Conservation (phyloP, 35 echinoderm and acorn worm species). For the Apostichopus californicus region DNA sequence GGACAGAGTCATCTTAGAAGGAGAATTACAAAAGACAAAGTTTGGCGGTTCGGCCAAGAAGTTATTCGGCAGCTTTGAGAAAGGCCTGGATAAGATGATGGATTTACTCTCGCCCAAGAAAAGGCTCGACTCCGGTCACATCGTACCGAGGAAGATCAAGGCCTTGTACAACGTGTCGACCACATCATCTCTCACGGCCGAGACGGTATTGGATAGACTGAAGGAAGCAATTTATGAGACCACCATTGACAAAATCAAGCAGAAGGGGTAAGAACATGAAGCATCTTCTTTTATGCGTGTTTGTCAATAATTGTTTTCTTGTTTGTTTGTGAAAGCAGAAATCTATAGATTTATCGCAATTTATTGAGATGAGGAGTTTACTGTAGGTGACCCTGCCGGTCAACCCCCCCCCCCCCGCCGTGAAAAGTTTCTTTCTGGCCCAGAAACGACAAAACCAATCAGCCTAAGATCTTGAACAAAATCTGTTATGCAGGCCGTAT, state of each 20-base stretch:
- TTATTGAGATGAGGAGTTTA: too few species aligned
- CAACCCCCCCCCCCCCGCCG: too few species aligned
- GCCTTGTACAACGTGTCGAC: conserved; percentile 96
- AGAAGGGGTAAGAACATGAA: conserved; percentile 80
- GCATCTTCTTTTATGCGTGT: background rate
- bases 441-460: too few species aligned
- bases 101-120: conserved; percentile 85
- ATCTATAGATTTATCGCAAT: too few species aligned
- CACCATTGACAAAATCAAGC: conserved; percentile 75
- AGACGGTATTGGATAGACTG: conserved; percentile 75
- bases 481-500: too few species aligned
- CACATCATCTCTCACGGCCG: conserved; percentile 84
- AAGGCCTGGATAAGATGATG: conserved; percentile 92
- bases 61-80: conserved; percentile 98
- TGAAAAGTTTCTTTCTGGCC: too few species aligned
- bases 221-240: conserved; percentile 69
- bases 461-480: too few species aligned
- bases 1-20: conserved; percentile 62
- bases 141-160: conserved; percentile 91
- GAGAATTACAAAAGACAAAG: conserved; percentile 66
- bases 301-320: background rate
- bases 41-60: conserved; percentile 89
- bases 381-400: too few species aligned
- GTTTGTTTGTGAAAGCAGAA: background rate
- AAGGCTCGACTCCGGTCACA: conserved; percentile 62